Evolutionary conservation across 2,113 vertebrate genomes (phyloP), one percentile per base, ranked within the genome.

Genomic region (Gracilinanus agilis): DNA sequence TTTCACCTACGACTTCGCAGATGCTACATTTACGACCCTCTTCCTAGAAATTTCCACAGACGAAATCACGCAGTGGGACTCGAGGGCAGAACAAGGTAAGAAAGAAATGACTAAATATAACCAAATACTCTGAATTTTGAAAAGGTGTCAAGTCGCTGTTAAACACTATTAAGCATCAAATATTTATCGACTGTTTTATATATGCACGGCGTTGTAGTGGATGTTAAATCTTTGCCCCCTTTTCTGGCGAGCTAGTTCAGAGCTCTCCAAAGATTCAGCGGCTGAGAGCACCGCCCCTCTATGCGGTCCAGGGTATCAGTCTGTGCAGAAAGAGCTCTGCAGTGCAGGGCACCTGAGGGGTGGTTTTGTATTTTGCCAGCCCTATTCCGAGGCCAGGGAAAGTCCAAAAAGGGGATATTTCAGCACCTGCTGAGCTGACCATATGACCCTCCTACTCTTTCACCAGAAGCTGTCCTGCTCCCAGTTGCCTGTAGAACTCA

Each of bases 131-230:
- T 94, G 94, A 49, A 24, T 54, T 92, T 56, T 83, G 53, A 53
- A 53, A 90, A 53, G 1, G 10, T 53, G 95, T 93, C 92, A 94
- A 12, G 89, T 88, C 44, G 40, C 90, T 91, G 24, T 91, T 90
- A 92, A 94, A 75, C 6, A 90, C 25, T 1, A 44, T 88, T 40
- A 49, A 67, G 49, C 29, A 90, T 93, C 67, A 94, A 93, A 93
- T 89, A 96, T 96, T 96, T 96, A 92, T 6, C 54, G 4, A 95
- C 25, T 56, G 25, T 55, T 9, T 0, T 23, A 61, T 93, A 24
- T 93, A 11, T 55, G 92, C 67, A 88, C 95, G 88, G 88, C 94
- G 44, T 34, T 90, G 44, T 96, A 89, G 11, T 91, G 89, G 44
- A 88, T 34, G 12, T 58, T 90, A 54, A 24, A 34, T 94, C n/a